Base-by-base conservation (phyloP, 2,888 invertebrate species). In the Catocala nupta region DNA sequence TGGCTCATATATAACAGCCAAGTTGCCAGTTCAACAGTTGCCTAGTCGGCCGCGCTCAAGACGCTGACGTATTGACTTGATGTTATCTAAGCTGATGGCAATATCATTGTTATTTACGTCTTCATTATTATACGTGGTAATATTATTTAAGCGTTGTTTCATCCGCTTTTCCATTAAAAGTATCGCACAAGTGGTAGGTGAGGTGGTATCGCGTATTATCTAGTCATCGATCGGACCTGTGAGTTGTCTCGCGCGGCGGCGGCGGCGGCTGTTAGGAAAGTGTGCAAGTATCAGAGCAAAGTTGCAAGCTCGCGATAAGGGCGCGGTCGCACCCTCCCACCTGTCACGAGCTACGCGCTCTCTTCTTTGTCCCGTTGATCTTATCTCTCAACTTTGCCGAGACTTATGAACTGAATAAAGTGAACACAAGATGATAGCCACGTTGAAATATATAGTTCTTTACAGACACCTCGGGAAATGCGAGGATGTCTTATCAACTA, bases 311-410 rank as follows among this genome's bases (percentile, higher is more conserved):
- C 78, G 73, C 72, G 85, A 86, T 85, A 87, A 82, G 78, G 81
- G 79, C 73, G 77, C 80, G 78, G 69, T 67, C 72, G 68, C 76
- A 76, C 80, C 77, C 77, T 73, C 80, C 77, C 74, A 83, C 84
- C 84, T 87, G 86, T 81, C 84, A 79, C 69, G 55, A 77, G 78
- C 77, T 78, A 77, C 78, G 71, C 73, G 78, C 74, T 80, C 75
- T 74, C 80, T 81, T 82, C 85, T 84, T 85, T 86, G 85, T 85
- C 76, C 73, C 77, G 63, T 59, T 80, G 88, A 89, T 90, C 81
- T 81, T 88, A 90, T 90, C 88, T 82, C 57, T 67, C 77, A 88
- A 88, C 85, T 90, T 89, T 74, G 70, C 67, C 52, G 71, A 77
- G 84, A 83, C 83, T 86, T 84, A 82, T 82, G 82, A 84, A 85